These are phyloP conservation scores for Apamea sordens DNA, from an alignment of 2,888 invertebrate genomes.

Conservation along the genomic window DNA sequence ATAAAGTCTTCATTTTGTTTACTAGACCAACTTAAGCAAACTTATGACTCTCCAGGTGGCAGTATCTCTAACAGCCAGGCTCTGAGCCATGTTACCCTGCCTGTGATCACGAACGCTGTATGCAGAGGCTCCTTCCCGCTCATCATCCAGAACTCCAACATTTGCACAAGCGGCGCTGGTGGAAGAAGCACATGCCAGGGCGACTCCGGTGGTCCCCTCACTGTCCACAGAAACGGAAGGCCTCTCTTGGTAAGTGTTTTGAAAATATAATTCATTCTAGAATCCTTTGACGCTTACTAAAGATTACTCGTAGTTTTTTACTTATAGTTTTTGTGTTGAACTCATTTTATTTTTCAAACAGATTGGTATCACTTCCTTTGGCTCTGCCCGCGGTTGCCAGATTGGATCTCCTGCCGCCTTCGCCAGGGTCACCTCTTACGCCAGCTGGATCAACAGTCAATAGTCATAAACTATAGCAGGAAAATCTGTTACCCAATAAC, in stretches of 20 bases:
- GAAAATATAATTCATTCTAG: background rate
- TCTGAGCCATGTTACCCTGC: slow-evolving; percentile 38
- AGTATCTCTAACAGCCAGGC: slow-evolving; percentile 18
- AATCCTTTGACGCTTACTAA: too few relatives aligned
- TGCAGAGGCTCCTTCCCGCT: slow-evolving; percentile 38
- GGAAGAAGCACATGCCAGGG: slow-evolving; percentile 72
- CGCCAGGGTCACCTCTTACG: slow-evolving; percentile 72
- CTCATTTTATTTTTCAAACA: slow-evolving; percentile 48
- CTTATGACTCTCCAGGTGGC: slow-evolving; percentile 14
- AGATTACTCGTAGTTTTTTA: too few relatives aligned
- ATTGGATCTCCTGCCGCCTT: slow-evolving; percentile 69
- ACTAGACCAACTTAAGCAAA: background rate
- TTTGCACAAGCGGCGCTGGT: slow-evolving; percentile 72
- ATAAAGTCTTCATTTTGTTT: background rate
- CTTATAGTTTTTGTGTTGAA: too few relatives aligned
- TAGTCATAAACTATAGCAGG: slow-evolving; percentile 27
- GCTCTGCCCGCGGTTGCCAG: slow-evolving; percentile 70
- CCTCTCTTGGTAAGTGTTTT: slow-evolving; percentile 67
- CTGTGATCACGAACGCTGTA: slow-evolving; percentile 40
- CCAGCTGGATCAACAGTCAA: slow-evolving; percentile 57
- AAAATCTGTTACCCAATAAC: too few relatives aligned
- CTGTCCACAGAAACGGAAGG: slow-evolving; percentile 54
- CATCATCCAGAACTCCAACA: slow-evolving; percentile 65
- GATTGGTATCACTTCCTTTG: slow-evolving; percentile 77
- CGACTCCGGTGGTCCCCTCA: slow-evolving; percentile 78